These are phyloP conservation scores for Ceyx melanurus DNA, from an alignment of 2,113 vertebrate genomes.

Conservation along the genomic window DNA sequence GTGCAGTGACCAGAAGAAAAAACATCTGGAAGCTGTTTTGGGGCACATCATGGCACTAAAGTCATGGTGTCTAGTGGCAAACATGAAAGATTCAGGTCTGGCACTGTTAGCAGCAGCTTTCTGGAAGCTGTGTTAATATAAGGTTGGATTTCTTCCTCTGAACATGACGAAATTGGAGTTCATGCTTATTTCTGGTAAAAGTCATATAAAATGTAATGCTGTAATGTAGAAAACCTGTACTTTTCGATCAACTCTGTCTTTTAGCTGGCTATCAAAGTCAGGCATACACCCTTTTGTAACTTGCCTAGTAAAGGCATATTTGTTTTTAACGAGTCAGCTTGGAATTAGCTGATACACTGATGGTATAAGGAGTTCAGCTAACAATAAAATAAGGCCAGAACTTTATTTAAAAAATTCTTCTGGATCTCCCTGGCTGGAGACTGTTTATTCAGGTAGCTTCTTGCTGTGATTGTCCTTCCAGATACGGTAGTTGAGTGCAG, in stretches of 20 bases:
- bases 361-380: background rate
- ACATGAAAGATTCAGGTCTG: background rate
- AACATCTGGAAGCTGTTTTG: background rate
- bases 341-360: background rate
- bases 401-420: background rate
- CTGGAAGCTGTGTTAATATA: background rate
- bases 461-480: slow-evolving; percentile 75
- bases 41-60: background rate
- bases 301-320: background rate
- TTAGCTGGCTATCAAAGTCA: background rate
- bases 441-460: background rate
- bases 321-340: background rate
- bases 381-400: background rate
- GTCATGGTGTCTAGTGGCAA: background rate
- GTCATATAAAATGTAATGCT: background rate
- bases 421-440: background rate
- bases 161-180: background rate
- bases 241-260: background rate
- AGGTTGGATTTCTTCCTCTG: background rate
- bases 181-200: background rate
- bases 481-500: slow-evolving; percentile 72
- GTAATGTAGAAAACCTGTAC: background rate
- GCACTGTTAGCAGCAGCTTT: background rate
- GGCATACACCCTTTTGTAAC: background rate
- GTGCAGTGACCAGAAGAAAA: background rate